Conservation (phyloP, 2,888 invertebrate genomes). For the Lucinisca nassula region DNA sequence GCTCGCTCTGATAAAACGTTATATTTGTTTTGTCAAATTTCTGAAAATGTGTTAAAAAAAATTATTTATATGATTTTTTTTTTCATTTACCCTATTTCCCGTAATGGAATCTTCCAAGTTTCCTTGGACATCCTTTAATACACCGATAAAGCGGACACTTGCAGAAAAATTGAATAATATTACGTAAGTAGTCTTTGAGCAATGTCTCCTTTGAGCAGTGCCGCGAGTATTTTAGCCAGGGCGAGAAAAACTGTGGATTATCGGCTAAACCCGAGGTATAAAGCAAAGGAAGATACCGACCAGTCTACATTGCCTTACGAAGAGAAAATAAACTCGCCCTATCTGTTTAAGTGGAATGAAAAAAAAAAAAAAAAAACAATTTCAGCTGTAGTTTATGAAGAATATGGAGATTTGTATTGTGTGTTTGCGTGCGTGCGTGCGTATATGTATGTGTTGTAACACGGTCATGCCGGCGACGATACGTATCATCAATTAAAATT, state of each 20-base stretch:
- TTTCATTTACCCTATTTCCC: background rate
- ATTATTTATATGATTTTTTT: background rate
- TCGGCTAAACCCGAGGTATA: background rate
- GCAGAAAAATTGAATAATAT: background rate
- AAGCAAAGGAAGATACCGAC: background rate
- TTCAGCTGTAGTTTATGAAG: background rate
- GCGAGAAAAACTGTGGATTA: background rate
- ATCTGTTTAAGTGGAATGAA: background rate
- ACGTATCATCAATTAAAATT: background rate
- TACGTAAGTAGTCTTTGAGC: background rate
- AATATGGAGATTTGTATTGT: background rate
- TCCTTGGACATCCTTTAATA: background rate
- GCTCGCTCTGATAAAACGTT: background rate
- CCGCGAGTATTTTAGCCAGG: background rate
- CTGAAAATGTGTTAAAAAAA: background rate
- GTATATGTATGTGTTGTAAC: background rate
- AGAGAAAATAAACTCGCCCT: too few relatives aligned
- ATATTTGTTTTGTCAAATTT: background rate
- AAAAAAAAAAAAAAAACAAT: background rate
- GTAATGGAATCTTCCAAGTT: background rate
- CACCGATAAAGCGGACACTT: background rate
- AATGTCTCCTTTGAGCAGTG: too few relatives aligned
- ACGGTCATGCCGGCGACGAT: background rate
- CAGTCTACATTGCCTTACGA: background rate
- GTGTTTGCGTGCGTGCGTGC: background rate